A percentile compares a stretch with the other conserved stretches of the same genome.
These are phyloP conservation scores for Sussaba pulchella DNA, from an alignment of 2,888 invertebrate species.

Conservation along the genomic window DNA sequence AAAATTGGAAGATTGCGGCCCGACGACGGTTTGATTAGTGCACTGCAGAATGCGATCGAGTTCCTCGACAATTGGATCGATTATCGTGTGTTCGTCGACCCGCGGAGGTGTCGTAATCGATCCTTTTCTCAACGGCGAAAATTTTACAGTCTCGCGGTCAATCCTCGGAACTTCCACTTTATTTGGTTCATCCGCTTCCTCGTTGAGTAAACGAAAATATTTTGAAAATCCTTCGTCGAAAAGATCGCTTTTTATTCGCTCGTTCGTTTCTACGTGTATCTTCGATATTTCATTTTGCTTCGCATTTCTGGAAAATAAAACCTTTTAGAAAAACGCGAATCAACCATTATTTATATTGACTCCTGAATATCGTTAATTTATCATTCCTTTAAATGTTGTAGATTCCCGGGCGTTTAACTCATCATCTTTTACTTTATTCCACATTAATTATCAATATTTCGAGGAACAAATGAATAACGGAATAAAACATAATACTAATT, in stretches of 20 bases:
- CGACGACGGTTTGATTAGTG: constrained; percentile 45
- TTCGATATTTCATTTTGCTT: constrained; percentile 16
- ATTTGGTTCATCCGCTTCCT: constrained; percentile 45
- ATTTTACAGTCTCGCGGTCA: constrained; percentile 21
- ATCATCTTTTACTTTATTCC: neutral
- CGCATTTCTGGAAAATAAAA: constrained; percentile 48
- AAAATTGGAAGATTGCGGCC: neutral
- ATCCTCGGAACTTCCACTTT: constrained; percentile 2
- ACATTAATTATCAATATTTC: constrained; percentile 6
- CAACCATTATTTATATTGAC: constrained; percentile 44
- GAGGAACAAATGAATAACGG: too few relatives aligned
- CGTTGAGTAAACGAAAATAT: constrained; percentile 53
- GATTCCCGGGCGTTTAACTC: too few relatives aligned
- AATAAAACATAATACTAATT: too few relatives aligned
- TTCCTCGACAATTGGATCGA: constrained; percentile 72
- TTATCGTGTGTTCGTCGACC: constrained; percentile 62
- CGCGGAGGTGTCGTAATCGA: constrained; percentile 27
- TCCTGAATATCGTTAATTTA: too few relatives aligned
- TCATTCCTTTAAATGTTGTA: too few relatives aligned
- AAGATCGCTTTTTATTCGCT: constrained; percentile 21
- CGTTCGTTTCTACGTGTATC: neutral
- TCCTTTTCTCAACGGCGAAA: constrained; percentile 22
- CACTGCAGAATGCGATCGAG: constrained; percentile 70
- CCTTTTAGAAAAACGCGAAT: constrained; percentile 28
- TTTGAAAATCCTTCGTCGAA: constrained; percentile 43